Conservation (phyloP, 2,797 vertebrate genomes). For the Mormyrus hasselquistii region DNA sequence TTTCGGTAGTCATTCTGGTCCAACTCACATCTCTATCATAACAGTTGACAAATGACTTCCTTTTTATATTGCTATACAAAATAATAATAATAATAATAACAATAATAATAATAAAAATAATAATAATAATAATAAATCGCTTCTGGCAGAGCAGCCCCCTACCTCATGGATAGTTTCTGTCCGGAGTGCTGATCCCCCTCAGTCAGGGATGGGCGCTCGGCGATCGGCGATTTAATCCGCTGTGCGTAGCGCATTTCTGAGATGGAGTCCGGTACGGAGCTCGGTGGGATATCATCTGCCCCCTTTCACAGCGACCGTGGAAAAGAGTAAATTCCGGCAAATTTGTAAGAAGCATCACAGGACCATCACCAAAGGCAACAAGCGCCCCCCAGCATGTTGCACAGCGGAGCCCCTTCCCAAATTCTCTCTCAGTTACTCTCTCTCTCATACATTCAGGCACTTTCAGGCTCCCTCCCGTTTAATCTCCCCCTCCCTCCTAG, state of each 20-base stretch:
- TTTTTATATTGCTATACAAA: neutral
- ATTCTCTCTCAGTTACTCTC: slow-evolving; percentile 18
- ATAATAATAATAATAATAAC: neutral
- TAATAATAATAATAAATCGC: neutral
- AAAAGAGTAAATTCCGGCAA: neutral
- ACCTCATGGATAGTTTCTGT: slow-evolving; percentile 17
- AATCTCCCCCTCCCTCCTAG: slow-evolving; percentile 27
- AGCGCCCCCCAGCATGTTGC: slow-evolving; percentile 13
- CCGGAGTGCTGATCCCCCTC: slow-evolving; percentile 20
- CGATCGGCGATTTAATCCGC: slow-evolving; percentile 12
- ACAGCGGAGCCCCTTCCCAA: neutral
- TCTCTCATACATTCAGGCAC: neutral
- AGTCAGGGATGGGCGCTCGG: neutral
- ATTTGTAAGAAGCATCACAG: neutral
- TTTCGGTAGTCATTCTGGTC: neutral
- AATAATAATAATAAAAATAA: neutral
- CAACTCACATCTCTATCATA: neutral
- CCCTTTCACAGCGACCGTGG: neutral
- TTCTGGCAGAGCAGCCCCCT: neutral
- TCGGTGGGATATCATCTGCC: neutral
- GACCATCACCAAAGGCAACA: neutral
- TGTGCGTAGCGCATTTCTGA: slow-evolving; percentile 7
- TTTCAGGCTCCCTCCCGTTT: slow-evolving; percentile 22
- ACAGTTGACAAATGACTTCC: neutral
- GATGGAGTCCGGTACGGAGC: slow-evolving; percentile 1